phyloP scores from a whole-genome alignment of 1,140 invertebrate genomes.

The Hestina assimilis region DNA sequence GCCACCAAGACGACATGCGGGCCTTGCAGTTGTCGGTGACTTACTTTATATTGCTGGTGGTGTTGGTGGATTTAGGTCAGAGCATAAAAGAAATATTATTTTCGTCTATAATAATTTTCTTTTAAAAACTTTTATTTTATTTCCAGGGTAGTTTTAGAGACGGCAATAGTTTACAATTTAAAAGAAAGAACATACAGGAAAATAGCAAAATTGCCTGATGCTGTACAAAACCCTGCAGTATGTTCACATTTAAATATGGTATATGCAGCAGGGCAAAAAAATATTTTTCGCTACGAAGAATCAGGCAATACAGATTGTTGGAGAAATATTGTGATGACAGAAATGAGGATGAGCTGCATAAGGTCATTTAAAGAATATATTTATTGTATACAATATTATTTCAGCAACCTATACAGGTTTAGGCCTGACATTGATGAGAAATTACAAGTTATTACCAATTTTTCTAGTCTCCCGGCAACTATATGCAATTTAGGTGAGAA shows the following conservation, averaged over 20 bases:
- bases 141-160: constrained; percentile 59
- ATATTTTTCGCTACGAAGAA: constrained; percentile 55
- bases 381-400: constrained; percentile 60
- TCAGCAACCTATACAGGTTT: constrained; percentile 56
- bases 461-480: constrained; percentile 45
- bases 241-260: constrained; percentile 47
- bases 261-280: constrained; percentile 53
- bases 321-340: constrained; percentile 37
- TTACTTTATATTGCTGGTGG: constrained; percentile 59
- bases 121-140: background rate
- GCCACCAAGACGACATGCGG: constrained; percentile 52
- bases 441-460: constrained; percentile 43
- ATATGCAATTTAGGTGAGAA: constrained; percentile 55
- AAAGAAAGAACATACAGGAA: constrained; percentile 48
- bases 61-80: constrained; percentile 64
- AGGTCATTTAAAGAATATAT: constrained; percentile 54
- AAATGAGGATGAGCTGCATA: constrained; percentile 51
- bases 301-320: constrained; percentile 38
- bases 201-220: constrained; percentile 53
- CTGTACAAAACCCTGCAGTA: constrained; percentile 53
- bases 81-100: constrained; percentile 6
- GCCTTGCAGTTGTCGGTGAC: constrained; percentile 50
- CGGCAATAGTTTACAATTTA: constrained; percentile 52
- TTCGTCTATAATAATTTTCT: background rate
- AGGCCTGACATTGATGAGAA: constrained; percentile 38